Evolutionary conservation across 2,113 vertebrate genomes (phyloP).

Genomic region (Thomomys bottae): DNA sequence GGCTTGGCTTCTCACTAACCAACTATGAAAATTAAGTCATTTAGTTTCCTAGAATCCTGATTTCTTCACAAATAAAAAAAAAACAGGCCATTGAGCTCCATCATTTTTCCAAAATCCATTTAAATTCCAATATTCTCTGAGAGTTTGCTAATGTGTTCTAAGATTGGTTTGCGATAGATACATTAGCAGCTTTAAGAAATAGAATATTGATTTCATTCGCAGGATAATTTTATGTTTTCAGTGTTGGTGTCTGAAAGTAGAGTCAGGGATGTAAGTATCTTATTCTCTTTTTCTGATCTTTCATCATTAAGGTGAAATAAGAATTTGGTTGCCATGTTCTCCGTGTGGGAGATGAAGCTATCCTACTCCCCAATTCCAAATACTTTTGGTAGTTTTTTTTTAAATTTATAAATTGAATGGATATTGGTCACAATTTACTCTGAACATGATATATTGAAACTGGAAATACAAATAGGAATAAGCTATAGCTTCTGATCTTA

Average conservation of each 20-base stretch:
- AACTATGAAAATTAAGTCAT: not conserved
- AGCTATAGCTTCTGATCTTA: not conserved
- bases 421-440: constrained; percentile 32
- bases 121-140: not conserved
- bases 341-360: not conserved
- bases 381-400: not conserved
- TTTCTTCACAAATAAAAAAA: constrained; percentile 15
- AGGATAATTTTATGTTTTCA: constrained; percentile 41
- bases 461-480: not conserved
- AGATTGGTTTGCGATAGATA: constrained; percentile 7
- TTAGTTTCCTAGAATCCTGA: not conserved
- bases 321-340: not conserved
- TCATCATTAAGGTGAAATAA: constrained; percentile 25
- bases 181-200: constrained; percentile 55
- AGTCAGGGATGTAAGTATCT: not conserved
- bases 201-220: constrained; percentile 55
- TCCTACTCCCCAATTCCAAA: constrained; percentile 23
- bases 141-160: not conserved
- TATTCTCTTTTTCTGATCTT: constrained; percentile 15
- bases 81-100: not conserved
- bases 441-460: not conserved
- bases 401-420: constrained; percentile 8
- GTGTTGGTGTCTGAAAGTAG: constrained; percentile 17
- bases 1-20: not conserved
- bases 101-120: constrained; percentile 24